These are phyloP conservation scores for Brachystomella parvula DNA, from an alignment of 1,140 invertebrate genomes.

Conservation along the genomic window DNA sequence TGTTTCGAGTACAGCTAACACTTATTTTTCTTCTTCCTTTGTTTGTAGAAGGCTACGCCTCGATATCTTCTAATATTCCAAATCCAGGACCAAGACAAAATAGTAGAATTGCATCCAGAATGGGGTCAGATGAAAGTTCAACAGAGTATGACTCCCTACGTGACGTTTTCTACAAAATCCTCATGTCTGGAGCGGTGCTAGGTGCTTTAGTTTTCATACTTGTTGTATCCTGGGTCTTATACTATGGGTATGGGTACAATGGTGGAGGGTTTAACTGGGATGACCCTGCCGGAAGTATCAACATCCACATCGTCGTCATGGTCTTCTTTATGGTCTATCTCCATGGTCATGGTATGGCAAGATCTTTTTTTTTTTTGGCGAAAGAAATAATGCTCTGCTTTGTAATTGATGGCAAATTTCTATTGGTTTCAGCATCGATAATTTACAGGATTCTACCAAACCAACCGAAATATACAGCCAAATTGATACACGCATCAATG, in stretches of 20 bases:
- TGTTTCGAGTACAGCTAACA: too few species aligned
- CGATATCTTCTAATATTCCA: too few species aligned
- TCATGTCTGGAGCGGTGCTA: constrained; percentile 10
- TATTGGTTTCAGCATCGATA: constrained; percentile 23
- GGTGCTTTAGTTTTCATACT: constrained; percentile 26
- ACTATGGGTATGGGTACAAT: constrained; percentile 14
- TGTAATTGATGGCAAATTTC: not conserved
- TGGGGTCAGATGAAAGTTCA: constrained; percentile 37
- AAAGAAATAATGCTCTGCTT: not conserved
- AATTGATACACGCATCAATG: constrained; percentile 30
- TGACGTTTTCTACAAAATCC: constrained; percentile 24
- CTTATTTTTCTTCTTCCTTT: too few species aligned
- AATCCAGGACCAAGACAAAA: too few species aligned
- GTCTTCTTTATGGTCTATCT: constrained; percentile 32
- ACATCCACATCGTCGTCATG: constrained; percentile 35
- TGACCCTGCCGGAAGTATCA: constrained; percentile 16
- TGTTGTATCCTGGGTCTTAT: constrained; percentile 26
- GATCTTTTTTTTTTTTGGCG: not conserved
- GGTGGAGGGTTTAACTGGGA: constrained; percentile 5
- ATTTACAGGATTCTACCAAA: constrained; percentile 34
- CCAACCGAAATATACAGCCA: constrained; percentile 29
- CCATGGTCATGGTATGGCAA: constrained; percentile 32
- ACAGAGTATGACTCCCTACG: constrained; percentile 30
- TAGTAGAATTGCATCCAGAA: too few species aligned
- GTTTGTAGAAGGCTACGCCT: too few species aligned